Evolutionary conservation across 2,113 vertebrate species (phyloP).

Genomic region (Dolichotis patagonum): DNA sequence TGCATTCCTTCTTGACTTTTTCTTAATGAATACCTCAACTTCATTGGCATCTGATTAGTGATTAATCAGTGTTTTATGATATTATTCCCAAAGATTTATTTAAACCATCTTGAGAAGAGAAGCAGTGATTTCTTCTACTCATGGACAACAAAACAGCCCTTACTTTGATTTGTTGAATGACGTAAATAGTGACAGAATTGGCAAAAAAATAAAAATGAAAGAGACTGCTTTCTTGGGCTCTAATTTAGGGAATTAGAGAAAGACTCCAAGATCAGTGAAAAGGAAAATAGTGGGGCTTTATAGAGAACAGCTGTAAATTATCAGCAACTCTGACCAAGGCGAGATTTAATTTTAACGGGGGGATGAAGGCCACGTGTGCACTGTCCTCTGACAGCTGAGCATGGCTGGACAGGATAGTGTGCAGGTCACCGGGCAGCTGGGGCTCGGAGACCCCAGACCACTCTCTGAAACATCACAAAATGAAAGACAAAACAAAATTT

Average conservation of each 20-base stretch:
- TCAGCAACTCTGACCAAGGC: neutral
- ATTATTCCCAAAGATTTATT: neutral
- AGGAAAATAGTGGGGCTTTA: neutral
- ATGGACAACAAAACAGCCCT: neutral
- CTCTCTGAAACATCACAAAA: too few relatives aligned
- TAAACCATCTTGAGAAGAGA: neutral
- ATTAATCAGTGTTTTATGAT: too few relatives aligned
- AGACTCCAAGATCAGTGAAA: neutral
- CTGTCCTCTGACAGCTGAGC: neutral
- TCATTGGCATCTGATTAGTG: neutral
- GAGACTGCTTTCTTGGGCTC: neutral
- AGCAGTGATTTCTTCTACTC: fast-evolving
- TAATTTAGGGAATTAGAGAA: neutral
- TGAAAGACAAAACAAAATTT: too few relatives aligned
- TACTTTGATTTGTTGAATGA: neutral
- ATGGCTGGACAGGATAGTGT: neutral
- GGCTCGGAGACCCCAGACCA: fast-evolving
- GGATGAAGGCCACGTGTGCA: fast-evolving
- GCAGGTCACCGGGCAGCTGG: neutral
- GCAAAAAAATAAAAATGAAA: neutral
- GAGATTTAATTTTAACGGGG: neutral
- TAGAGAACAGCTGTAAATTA: neutral
- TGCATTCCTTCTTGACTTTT: neutral
- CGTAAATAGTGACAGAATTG: neutral
- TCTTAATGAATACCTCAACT: fast-evolving